Percentiles rank a stretch among this genome's conserved stretches.
Evolutionary conservation across 2,797 vertebrate genomes (phyloP).

Genomic region (Girardinus metallicus): DNA sequence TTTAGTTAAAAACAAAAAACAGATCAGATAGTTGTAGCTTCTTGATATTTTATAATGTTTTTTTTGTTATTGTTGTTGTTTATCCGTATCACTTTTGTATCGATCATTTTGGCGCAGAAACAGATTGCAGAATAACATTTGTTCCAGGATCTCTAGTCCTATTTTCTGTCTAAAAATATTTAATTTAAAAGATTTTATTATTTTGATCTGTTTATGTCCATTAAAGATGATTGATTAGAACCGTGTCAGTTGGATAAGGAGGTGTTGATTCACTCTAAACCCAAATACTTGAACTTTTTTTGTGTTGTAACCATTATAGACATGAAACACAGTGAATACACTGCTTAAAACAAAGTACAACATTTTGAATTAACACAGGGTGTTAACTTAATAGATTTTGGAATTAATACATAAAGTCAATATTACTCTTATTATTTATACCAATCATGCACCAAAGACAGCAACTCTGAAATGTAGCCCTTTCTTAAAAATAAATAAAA

Average conservation of each 20-base stretch:
- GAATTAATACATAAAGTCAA: neutral
- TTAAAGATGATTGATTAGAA: neutral
- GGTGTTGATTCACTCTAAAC: neutral
- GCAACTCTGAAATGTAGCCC: neutral
- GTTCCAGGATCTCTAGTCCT: neutral
- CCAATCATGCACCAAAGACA: neutral
- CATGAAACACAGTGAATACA: neutral
- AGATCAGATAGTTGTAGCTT: neutral
- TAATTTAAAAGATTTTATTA: neutral
- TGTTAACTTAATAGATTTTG: neutral
- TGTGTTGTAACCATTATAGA: neutral
- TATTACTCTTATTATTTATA: neutral
- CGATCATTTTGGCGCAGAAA: neutral
- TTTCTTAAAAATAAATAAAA: neutral
- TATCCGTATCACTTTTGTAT: neutral
- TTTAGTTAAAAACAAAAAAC: neutral
- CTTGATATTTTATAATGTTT: neutral
- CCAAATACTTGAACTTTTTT: neutral
- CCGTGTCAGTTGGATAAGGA: neutral
- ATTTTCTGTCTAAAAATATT: neutral
- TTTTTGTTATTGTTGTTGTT: neutral
- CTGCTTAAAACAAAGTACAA: neutral
- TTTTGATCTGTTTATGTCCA: neutral
- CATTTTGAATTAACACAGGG: neutral
- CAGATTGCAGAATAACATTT: neutral